These are phyloP conservation scores for Sebastes diaconus DNA, from an alignment of 2,797 vertebrate species.

Conservation along the genomic window DNA sequence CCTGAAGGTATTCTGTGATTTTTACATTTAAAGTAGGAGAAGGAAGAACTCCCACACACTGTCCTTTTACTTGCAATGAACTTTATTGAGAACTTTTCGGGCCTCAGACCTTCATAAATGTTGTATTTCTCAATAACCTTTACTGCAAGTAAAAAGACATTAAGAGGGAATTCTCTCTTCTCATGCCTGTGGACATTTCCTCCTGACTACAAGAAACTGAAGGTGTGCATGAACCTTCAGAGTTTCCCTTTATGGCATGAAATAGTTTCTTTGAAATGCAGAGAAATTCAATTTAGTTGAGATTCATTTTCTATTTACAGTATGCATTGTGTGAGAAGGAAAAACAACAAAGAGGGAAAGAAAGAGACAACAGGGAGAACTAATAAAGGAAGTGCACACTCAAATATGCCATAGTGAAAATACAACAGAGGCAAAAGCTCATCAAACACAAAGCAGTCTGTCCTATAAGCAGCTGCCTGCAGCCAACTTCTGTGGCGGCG, in stretches of 20 bases:
- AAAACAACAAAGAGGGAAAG: neutral
- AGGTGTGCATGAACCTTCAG: neutral
- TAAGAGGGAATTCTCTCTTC: neutral
- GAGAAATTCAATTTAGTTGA: neutral
- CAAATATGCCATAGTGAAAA: conserved; percentile 29
- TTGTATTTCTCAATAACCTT: neutral
- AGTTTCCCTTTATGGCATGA: neutral
- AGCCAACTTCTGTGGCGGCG: conserved; percentile 48
- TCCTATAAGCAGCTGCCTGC: conserved; percentile 44
- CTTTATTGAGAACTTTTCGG: neutral
- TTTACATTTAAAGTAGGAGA: neutral
- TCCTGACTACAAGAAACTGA: neutral
- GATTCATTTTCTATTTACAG: neutral
- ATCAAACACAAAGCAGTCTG: conserved; percentile 44
- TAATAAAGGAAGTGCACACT: conserved; percentile 25
- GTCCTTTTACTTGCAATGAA: neutral
- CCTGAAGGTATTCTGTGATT: neutral
- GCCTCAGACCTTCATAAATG: neutral
- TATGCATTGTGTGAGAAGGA: neutral
- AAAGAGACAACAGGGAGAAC: conserved; percentile 6
- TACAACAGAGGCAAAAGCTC: conserved; percentile 46
- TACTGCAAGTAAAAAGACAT: neutral
- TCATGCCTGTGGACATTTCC: neutral
- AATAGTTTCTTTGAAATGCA: neutral
- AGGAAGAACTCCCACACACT: neutral